Percentiles rank a stretch among this genome's conserved stretches.
phyloP scores from a whole-genome alignment of 2,888 invertebrate genomes.

The Micoletzkya japonica region DNA sequence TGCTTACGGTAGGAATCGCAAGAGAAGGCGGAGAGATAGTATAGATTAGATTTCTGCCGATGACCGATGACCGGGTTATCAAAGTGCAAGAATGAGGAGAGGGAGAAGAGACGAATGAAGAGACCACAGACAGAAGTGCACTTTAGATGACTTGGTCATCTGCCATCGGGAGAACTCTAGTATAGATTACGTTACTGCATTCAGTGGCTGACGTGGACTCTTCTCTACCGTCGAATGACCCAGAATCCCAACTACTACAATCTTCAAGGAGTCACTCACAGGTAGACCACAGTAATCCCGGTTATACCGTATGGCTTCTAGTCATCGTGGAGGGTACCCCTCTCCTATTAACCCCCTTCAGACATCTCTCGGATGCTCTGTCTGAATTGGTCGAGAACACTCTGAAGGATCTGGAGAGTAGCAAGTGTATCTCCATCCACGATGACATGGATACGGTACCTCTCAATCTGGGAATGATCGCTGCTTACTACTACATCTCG shows the following conservation, averaged over 20 bases:
- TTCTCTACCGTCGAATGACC: slow-evolving; percentile 90
- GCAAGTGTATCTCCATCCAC: slow-evolving; percentile 44
- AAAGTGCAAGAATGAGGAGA: background rate
- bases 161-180: too few species aligned
- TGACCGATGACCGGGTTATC: background rate
- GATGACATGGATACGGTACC: slow-evolving; percentile 97
- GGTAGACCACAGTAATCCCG: slow-evolving; percentile 12
- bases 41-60: background rate
- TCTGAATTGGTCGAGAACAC: slow-evolving; percentile 97
- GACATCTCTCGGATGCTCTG: slow-evolving; percentile 95
- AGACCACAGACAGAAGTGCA: background rate
- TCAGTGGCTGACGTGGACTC: slow-evolving; percentile 94
- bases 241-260: slow-evolving; percentile 99
- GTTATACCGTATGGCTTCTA: too few species aligned
- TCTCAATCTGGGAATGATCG: slow-evolving; percentile 98
- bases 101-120: background rate
- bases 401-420: slow-evolving; percentile 70
- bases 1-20: too few species aligned
- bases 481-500: slow-evolving; percentile 98
- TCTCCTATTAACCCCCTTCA: background rate
- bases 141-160: background rate
- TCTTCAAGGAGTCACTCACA: slow-evolving; percentile 72
- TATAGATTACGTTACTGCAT: too few species aligned
- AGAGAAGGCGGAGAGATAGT: background rate
- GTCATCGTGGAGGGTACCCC: too few species aligned